Evolutionary conservation across 1,140 invertebrate species (phyloP).

Genomic region (Pemphigus obesinymphae): DNA sequence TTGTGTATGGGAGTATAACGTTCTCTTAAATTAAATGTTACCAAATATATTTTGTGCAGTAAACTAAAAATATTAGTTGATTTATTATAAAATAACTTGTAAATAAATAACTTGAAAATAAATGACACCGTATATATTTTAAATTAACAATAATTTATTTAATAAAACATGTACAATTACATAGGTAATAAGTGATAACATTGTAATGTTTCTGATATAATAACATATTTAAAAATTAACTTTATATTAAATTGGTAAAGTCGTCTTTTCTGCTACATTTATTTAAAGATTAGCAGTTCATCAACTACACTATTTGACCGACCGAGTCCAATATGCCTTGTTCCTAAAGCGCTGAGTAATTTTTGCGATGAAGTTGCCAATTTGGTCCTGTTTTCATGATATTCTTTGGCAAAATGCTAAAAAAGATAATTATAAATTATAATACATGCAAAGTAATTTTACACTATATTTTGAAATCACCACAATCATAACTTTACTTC

Average conservation of each 20-base stretch:
- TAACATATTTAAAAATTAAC: conserved; percentile 24
- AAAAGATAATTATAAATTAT: neutral
- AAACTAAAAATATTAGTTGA: too few relatives aligned
- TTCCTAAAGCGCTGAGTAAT: conserved; percentile 21
- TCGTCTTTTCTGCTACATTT: neutral
- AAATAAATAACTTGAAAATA: neutral
- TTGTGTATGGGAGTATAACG: too few relatives aligned
- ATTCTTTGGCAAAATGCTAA: conserved; percentile 39
- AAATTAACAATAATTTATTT: conserved; percentile 32
- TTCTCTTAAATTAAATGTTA: too few relatives aligned
- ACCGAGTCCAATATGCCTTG: conserved; percentile 30
- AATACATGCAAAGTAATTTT: too few relatives aligned
- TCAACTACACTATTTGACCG: conserved; percentile 42
- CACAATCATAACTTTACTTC: too few relatives aligned
- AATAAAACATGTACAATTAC: conserved; percentile 30
- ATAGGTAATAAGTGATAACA: conserved; percentile 3
- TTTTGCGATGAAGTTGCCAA: conserved; percentile 30
- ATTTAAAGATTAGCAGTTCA: conserved; percentile 38
- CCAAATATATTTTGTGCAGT: too few relatives aligned
- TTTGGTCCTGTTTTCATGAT: conserved; percentile 33
- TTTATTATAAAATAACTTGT: too few relatives aligned
- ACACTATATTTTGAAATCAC: too few relatives aligned
- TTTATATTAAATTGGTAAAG: neutral
- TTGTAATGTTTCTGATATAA: conserved; percentile 11
- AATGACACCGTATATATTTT: neutral